These are phyloP conservation scores for Chironomus tentans DNA, from an alignment of 2,888 invertebrate species.

Conservation along the genomic window DNA sequence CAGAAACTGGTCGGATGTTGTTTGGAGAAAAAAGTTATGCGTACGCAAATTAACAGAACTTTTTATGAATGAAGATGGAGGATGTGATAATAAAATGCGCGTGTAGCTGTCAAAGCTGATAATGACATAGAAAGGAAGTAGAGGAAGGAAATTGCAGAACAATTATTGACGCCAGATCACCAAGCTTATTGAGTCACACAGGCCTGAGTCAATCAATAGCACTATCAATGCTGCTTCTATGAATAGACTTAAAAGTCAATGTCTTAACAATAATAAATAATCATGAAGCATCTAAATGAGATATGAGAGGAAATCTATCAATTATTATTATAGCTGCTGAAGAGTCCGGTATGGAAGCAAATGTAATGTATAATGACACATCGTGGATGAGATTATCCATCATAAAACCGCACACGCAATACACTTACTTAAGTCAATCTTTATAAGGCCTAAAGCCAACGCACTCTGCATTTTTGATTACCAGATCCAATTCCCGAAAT, in stretches of 20 bases:
- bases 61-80: too few relatives aligned
- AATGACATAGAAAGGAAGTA: constrained; percentile 12
- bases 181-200: too few relatives aligned
- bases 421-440: background rate
- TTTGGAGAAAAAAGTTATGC: too few relatives aligned
- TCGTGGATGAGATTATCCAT: constrained; percentile 5
- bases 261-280: background rate
- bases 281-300: background rate
- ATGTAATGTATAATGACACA: background rate
- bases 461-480: constrained; percentile 1
- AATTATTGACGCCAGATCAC: too few relatives aligned
- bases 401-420: constrained; percentile 16
- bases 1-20: background rate
- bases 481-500: background rate
- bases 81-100: too few relatives aligned
- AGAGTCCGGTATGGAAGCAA: background rate
- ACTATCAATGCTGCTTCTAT: background rate
- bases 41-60: too few relatives aligned
- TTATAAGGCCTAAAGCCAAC: background rate
- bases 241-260: background rate
- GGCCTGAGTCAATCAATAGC: too few relatives aligned
- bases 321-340: background rate
- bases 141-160: constrained; percentile 4
- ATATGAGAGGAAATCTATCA: constrained; percentile 15
- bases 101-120: too few relatives aligned